Percentiles rank a stretch among this genome's conserved stretches.
These are phyloP conservation scores for Himantopus leucocephalus DNA, from an alignment of 2,113 vertebrate species.

Conservation along the genomic window DNA sequence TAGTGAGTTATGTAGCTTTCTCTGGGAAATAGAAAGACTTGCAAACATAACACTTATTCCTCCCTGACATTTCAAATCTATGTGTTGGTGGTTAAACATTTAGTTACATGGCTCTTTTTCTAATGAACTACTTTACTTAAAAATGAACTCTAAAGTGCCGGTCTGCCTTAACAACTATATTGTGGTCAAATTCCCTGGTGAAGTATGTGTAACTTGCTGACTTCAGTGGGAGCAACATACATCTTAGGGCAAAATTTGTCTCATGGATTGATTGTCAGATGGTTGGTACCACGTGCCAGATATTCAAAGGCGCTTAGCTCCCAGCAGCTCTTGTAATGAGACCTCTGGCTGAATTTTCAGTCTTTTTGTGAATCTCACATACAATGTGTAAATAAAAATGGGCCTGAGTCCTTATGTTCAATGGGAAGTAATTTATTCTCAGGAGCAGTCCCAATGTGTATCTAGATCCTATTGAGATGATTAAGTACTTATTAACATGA, in stretches of 20 bases:
- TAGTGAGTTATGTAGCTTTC: neutral
- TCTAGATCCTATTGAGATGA: constrained; percentile 21
- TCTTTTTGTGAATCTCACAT: constrained; percentile 27
- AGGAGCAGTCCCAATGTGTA: constrained; percentile 1
- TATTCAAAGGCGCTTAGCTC: neutral
- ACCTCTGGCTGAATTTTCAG: constrained; percentile 20
- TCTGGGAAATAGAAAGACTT: constrained; percentile 16
- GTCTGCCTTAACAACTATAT: neutral
- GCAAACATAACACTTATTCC: neutral
- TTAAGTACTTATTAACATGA: constrained; percentile 37
- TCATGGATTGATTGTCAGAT: neutral
- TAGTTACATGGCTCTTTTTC: constrained; percentile 17
- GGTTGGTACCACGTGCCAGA: neutral
- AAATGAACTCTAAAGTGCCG: constrained; percentile 20
- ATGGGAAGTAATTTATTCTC: constrained; percentile 26
- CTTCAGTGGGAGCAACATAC: neutral
- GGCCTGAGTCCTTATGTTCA: neutral
- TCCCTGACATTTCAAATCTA: constrained; percentile 30
- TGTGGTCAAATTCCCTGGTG: neutral
- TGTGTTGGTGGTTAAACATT: constrained; percentile 14
- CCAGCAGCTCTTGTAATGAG: neutral
- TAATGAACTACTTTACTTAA: neutral
- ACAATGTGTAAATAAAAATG: constrained; percentile 36
- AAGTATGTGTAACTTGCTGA: neutral
- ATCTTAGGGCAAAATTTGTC: constrained; percentile 1